phyloP scores from a whole-genome alignment of 2,888 invertebrate species.

The Euspilapteryx auroguttella region DNA sequence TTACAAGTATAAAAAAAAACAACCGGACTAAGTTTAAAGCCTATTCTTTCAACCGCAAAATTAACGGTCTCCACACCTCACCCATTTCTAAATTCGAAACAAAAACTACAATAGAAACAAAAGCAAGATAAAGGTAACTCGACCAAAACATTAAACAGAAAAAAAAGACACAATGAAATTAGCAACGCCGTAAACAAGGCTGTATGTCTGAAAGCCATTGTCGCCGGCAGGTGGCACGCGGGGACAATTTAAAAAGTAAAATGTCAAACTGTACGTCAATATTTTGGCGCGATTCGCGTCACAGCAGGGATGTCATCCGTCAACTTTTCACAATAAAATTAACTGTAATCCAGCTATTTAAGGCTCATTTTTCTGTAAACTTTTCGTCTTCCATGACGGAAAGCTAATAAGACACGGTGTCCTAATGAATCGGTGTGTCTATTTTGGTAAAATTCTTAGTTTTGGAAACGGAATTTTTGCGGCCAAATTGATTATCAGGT shows the following conservation, averaged over 20 bases:
- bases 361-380: constrained; percentile 2
- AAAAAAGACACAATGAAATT: constrained; percentile 14
- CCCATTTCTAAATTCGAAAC: too few relatives aligned
- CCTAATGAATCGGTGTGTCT: constrained; percentile 23
- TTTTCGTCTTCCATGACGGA: constrained; percentile 10
- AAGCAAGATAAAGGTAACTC: constrained; percentile 2
- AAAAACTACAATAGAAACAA: neutral
- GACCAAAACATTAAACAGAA: constrained; percentile 7
- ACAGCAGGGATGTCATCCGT: constrained; percentile 32
- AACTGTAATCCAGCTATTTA: constrained; percentile 1
- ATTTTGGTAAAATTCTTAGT: constrained; percentile 1
- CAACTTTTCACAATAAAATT: too few relatives aligned
- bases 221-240: constrained; percentile 23
- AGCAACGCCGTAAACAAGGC: constrained; percentile 23
- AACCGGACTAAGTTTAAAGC: too few relatives aligned
- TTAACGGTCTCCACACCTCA: too few relatives aligned
- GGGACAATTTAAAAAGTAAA: constrained; percentile 18
- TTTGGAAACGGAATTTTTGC: constrained; percentile 16
- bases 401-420: constrained; percentile 29
- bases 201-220: constrained; percentile 10
- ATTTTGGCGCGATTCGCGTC: constrained; percentile 43
- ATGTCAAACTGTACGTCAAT: constrained; percentile 17
- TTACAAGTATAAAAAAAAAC: too few relatives aligned
- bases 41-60: too few relatives aligned
- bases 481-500: constrained; percentile 43